These are phyloP conservation scores for Lycocerus yunnanus DNA, from an alignment of 2,888 invertebrate genomes.

Conservation along the genomic window DNA sequence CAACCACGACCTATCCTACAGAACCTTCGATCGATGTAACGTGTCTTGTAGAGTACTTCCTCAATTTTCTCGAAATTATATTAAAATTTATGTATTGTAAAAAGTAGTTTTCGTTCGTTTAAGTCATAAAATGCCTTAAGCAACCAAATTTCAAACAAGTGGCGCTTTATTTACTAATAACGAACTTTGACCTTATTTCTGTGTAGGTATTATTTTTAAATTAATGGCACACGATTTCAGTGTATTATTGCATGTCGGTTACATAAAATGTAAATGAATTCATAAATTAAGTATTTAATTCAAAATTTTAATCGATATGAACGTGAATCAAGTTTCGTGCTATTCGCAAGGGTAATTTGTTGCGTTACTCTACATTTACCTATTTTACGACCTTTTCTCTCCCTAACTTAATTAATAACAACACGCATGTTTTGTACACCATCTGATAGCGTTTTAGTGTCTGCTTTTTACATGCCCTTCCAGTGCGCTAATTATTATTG, in stretches of 20 bases:
- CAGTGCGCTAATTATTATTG: neutral
- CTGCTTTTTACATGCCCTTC: neutral
- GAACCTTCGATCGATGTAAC: neutral
- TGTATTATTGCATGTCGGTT: neutral
- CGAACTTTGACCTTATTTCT: neutral
- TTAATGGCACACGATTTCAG: neutral
- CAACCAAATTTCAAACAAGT: neutral
- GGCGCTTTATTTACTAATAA: neutral
- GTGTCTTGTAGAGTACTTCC: neutral
- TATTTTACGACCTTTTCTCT: neutral
- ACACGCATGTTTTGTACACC: neutral
- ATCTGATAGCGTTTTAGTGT: neutral
- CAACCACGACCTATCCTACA: neutral
- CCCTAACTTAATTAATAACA: neutral
- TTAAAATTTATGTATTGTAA: too few species aligned
- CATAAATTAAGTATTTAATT: neutral
- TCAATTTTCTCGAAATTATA: too few species aligned
- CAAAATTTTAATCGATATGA: neutral
- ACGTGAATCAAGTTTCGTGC: neutral
- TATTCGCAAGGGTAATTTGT: neutral
- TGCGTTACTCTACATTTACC: neutral
- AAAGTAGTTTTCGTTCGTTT: too few species aligned
- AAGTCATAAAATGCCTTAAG: neutral
- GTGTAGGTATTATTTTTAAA: neutral
- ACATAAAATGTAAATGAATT: constrained; percentile 2